Percentiles rank a stretch among this genome's conserved stretches.
These are phyloP conservation scores for Spisula solida DNA, from an alignment of 2,888 invertebrate species.

Conservation along the genomic window DNA sequence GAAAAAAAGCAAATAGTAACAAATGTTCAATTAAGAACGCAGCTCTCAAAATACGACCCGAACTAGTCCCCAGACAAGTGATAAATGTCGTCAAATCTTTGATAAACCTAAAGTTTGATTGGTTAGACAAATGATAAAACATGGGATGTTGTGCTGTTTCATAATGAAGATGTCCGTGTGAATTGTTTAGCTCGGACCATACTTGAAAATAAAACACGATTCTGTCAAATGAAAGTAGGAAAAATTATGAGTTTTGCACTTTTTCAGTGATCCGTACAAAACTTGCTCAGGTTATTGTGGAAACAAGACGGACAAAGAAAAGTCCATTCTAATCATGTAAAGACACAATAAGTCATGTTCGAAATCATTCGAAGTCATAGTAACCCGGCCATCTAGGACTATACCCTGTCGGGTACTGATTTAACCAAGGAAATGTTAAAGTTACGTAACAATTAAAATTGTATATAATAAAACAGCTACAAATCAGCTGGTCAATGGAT, in stretches of 20 bases:
- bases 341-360: no score
- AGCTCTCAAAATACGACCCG: slow-evolving; percentile 12
- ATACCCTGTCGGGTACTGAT: no score
- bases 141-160: not conserved
- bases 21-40: not conserved
- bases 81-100: slow-evolving; percentile 5
- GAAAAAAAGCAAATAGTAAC: slow-evolving; percentile 12
- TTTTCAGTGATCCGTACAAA: not conserved
- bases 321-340: not conserved
- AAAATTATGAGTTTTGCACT: not conserved
- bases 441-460: no score
- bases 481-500: no score
- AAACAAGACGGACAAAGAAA: not conserved
- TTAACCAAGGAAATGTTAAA: no score
- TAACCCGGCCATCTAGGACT: no score
- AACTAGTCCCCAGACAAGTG: not conserved
- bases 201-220: not conserved
- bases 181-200: not conserved
- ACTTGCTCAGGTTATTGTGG: not conserved
- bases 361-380: no score
- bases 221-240: not conserved
- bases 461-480: no score
- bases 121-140: not conserved
- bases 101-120: not conserved
- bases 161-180: not conserved